Percentiles rank a stretch among this genome's conserved stretches.
Conservation (phyloP, 2,113 vertebrate species). For the Brachyhypopomus gauderio region DNA sequence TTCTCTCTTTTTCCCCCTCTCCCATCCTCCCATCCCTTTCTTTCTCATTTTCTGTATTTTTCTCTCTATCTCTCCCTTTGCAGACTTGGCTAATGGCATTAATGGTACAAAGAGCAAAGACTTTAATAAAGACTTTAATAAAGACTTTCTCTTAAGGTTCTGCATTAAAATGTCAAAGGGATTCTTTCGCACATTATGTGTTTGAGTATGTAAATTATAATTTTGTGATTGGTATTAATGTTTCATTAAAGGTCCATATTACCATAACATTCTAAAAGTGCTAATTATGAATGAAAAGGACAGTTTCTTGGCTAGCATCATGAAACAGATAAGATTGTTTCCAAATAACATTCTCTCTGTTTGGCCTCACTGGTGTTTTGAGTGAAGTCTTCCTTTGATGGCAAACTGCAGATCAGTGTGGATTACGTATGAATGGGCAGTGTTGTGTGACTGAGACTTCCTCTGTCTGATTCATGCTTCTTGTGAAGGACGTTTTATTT, state of each 20-base stretch:
- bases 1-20: background rate
- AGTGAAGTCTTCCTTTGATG: background rate
- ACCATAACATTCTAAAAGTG: too few species aligned
- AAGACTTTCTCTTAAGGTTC: background rate
- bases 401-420: background rate
- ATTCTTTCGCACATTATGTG: background rate
- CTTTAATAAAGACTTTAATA: background rate
- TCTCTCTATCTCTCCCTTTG: background rate
- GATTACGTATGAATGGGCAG: background rate
- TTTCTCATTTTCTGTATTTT: background rate
- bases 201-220: too few species aligned
- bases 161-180: background rate
- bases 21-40: background rate
- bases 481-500: constrained; percentile 1
- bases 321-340: background rate
- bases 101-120: constrained; percentile 5
- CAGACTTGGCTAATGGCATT: constrained; percentile 14
- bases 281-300: background rate
- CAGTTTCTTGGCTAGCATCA: background rate
- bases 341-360: background rate
- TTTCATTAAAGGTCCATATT: too few species aligned
- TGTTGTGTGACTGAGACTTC: background rate
- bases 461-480: constrained; percentile 8
- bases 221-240: too few species aligned
- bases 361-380: background rate